Evolutionary conservation across 2,113 vertebrate genomes (phyloP).

Genomic region (Heptranchias perlo): DNA sequence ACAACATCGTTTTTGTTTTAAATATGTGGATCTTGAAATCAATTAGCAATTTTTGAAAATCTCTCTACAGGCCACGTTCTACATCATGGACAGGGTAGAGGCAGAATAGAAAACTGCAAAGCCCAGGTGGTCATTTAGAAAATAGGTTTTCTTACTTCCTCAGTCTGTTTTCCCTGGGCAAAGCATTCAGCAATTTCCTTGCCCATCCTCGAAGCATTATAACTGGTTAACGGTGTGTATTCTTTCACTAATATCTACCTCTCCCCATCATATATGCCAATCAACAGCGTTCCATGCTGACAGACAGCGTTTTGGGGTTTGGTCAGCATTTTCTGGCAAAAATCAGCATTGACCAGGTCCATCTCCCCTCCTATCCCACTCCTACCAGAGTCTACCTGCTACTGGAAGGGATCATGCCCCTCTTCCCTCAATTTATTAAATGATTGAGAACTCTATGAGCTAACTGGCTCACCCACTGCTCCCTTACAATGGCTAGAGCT

Average conservation of each 20-base stretch:
- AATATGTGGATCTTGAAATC: not conserved
- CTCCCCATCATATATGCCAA: not conserved
- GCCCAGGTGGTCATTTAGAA: not conserved
- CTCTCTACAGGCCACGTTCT: not conserved
- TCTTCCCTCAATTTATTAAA: not conserved
- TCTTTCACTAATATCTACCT: not conserved
- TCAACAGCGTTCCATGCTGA: not conserved
- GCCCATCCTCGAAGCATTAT: not conserved
- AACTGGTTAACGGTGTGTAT: not conserved
- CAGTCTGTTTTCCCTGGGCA: not conserved
- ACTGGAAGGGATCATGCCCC: not conserved
- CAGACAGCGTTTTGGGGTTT: not conserved
- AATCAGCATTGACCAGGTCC: not conserved
- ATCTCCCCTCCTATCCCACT: too few relatives aligned
- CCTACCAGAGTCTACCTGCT: not conserved
- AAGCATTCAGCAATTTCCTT: not conserved
- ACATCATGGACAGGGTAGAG: not conserved
- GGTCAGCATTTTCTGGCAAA: not conserved
- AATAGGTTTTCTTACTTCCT: not conserved
- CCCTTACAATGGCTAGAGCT: not conserved
- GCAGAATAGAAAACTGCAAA: not conserved
- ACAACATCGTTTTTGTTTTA: not conserved
- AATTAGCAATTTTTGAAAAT: not conserved
- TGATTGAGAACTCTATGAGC: not conserved
- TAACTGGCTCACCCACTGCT: not conserved